Evolutionary conservation across 2,113 vertebrate species (phyloP).

Genomic region (Rhinolophus ferrumequinum): DNA sequence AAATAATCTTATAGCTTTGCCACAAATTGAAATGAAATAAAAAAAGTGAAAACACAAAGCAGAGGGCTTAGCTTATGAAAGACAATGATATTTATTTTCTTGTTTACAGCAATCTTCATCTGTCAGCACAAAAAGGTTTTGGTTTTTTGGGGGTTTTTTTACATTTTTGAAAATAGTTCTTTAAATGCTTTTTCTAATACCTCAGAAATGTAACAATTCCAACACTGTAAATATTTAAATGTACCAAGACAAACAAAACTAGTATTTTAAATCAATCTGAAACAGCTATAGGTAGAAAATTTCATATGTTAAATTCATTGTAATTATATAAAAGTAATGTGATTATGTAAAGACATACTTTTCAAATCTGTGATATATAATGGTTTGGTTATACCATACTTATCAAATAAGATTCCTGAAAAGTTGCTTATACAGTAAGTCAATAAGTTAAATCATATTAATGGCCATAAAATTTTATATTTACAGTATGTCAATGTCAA

Average conservation of each 20-base stretch:
- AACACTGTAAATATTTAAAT: not conserved
- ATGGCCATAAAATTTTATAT: not conserved
- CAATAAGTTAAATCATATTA: constrained; percentile 23
- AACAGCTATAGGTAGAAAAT: constrained; percentile 6
- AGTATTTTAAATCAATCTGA: constrained; percentile 3
- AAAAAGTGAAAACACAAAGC: not conserved
- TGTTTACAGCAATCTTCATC: not conserved
- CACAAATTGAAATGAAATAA: not conserved
- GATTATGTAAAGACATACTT: not conserved
- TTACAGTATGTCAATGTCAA: not conserved
- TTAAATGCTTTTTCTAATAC: not conserved
- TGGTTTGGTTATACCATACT: not conserved
- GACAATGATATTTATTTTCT: not conserved
- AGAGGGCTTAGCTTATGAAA: not conserved
- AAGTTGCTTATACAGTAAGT: not conserved
- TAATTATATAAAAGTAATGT: not conserved
- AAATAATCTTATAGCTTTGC: not conserved
- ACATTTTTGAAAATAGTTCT: not conserved
- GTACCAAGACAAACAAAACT: not conserved
- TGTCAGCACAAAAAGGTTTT: not conserved
- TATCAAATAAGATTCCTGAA: constrained; percentile 1
- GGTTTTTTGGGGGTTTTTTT: not conserved
- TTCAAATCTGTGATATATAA: not conserved
- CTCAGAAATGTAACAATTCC: not conserved
- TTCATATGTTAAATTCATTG: not conserved